Percentiles rank a stretch among this genome's conserved stretches.
Evolutionary conservation across 2,888 invertebrate genomes (phyloP).

Genomic region (Dryocosmus kuriphilus): DNA sequence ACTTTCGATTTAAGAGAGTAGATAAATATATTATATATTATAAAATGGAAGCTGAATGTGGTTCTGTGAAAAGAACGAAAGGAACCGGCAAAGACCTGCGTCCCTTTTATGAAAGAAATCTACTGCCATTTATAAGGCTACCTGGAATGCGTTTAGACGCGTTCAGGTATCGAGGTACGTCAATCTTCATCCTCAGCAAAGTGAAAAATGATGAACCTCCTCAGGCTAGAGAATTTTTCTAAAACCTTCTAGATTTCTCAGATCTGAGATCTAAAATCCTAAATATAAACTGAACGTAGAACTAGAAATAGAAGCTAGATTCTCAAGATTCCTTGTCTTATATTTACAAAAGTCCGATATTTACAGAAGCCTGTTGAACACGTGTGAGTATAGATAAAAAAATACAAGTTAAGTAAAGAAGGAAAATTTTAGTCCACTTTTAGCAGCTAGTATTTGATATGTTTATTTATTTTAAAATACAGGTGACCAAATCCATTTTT

Average conservation of each 20-base stretch:
- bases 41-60: background rate
- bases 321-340: background rate
- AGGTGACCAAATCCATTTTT: no score
- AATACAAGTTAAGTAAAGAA: background rate
- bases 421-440: no score
- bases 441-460: no score
- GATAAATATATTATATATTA: background rate
- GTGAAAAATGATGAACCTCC: background rate
- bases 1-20: no score
- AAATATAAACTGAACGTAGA: background rate
- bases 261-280: background rate
- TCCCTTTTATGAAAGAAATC: conserved; percentile 1
- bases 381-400: background rate
- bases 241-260: background rate
- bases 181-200: background rate
- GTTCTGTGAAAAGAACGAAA: background rate
- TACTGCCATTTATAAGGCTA: conserved; percentile 9
- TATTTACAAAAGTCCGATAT: background rate
- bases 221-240: background rate
- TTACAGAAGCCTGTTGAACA: background rate
- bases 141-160: conserved; percentile 2
- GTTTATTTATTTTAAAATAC: no score
- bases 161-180: conserved; percentile 7
- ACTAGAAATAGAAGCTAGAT: background rate
- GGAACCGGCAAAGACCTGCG: conserved; percentile 1